These are phyloP conservation scores for Glaucopsyche alexis DNA, from an alignment of 2,888 invertebrate species.

Conservation along the genomic window DNA sequence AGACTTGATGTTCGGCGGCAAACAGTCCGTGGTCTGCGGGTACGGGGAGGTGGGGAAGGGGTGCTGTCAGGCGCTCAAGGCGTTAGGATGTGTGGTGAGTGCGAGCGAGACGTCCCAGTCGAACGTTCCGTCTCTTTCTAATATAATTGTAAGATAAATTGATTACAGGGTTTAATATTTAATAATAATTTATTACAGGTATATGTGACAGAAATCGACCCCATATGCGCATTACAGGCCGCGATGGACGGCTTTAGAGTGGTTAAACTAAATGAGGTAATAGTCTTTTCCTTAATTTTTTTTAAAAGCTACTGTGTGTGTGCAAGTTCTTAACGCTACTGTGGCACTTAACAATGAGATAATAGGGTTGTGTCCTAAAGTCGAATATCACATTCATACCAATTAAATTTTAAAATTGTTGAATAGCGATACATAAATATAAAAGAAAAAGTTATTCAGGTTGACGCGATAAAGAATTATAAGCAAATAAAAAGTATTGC, in stretches of 20 bases:
- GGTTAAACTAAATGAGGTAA: conserved; percentile 96
- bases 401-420: no score
- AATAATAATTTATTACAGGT: conserved; percentile 55
- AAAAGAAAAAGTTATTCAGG: no score
- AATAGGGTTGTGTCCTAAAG: no score
- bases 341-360: no score
- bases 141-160: no score
- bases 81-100: conserved; percentile 95
- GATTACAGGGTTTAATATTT: background rate
- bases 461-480: no score
- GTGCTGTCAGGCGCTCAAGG: conserved; percentile 96
- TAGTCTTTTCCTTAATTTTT: conserved; percentile 23
- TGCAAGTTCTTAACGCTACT: no score
- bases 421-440: no score
- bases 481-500: no score
- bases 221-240: conserved; percentile 98
- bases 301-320: no score
- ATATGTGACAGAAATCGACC: conserved; percentile 95
- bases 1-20: conserved; percentile 98
- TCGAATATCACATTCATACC: no score
- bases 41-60: conserved; percentile 99
- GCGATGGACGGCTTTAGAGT: conserved; percentile 99
- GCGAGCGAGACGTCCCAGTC: background rate
- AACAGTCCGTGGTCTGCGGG: conserved; percentile 97
- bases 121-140: background rate